Conservation (phyloP, 2,888 invertebrate species). For the Aleiodes alternator region DNA sequence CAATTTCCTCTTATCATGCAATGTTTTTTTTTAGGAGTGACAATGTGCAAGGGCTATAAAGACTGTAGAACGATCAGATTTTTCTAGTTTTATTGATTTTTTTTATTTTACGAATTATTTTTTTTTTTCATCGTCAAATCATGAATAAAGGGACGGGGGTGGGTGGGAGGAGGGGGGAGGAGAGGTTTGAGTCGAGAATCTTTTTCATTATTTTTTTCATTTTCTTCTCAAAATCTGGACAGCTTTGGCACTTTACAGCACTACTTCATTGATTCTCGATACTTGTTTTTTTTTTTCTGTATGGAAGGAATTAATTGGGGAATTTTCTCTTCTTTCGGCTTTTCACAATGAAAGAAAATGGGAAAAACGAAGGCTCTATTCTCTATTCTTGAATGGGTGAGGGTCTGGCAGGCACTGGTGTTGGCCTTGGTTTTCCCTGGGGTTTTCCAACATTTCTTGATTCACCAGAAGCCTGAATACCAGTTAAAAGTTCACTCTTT, state of each 20-base stretch:
- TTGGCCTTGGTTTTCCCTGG: conserved; percentile 77
- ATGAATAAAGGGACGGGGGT: conserved; percentile 47
- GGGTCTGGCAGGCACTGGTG: conserved; percentile 69
- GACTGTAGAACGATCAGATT: conserved; percentile 47
- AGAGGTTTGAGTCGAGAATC: conserved; percentile 34
- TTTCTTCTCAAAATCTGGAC: conserved; percentile 33
- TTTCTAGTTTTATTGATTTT: conserved; percentile 58
- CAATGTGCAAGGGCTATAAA: conserved; percentile 17
- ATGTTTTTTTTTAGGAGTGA: conserved; percentile 19
- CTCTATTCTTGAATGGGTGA: conserved; percentile 74
- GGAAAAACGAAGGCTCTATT: conserved; percentile 64
- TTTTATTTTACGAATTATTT: conserved; percentile 56
- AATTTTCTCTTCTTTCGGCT: conserved; percentile 65
- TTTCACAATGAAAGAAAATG: conserved; percentile 6
- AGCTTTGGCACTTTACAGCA: conserved; percentile 50
- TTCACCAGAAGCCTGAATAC: conserved; percentile 82
- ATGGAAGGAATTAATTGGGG: conserved; percentile 62
- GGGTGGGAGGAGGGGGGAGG: conserved; percentile 26
- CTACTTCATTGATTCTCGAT: conserved; percentile 43
- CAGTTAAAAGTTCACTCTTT: conserved; percentile 93
- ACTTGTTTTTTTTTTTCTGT: conserved; percentile 31
- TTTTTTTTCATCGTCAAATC: conserved; percentile 50
- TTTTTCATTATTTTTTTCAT: conserved; percentile 41
- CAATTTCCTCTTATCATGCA: conserved; percentile 13
- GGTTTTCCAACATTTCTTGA: conserved; percentile 78